Base-by-base conservation (phyloP, 1,140 invertebrate genomes). In the Venustaconcha ellipsiformis region DNA sequence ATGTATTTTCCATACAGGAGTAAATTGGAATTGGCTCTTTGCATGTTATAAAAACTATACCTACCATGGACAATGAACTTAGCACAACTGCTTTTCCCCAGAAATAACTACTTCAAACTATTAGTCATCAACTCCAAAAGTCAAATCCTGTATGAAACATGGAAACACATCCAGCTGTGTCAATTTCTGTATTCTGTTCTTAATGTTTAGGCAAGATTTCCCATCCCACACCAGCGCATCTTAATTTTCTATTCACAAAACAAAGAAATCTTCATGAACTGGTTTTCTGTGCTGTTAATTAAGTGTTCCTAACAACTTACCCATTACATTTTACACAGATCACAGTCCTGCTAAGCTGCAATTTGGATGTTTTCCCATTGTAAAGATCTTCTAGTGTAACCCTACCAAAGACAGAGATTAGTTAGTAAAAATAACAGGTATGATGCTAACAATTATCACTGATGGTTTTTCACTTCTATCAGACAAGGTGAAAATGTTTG, bases 311-410 rank as follows among this genome's bases (percentile, higher is more conserved):
- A 11, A 70, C 2, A 20, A 87, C 91, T 82, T 88, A 92, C 90
- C 96, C 99, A 91, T 97, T 95, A 91, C 99, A 99, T 91, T 98
- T 98, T 88, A 96, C 94, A 92, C 99, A 99, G 84, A 99, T 96
- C 57, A 99, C 94, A 90, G 96, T 98, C 91, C 99, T 99, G 87
- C 97, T 96, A 26, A 99, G 91, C 65, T 97, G 95, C 79, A 99
- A 91, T 91, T 99, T 99, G 30, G 97, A 92, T 18, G 97, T 95
- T 81, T 95, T 94, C 37, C 99, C 98, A 91, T 98, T 98, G 89
- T 99, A 99, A 64, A 99, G 90, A 89, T 99, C 98, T 88, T 99
- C 98, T 66, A 99, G 91, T 1, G 96, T 94, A n/a, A 99, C 97
- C 69, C 89, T 91, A 81, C 62, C 84, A 86, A 59, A 78, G 66